Evolutionary conservation across 30 jellyfish, hydroid and myxozoan genomes (phyloP), one percentile per base, ranked within the genome.

Genomic region (Clytia hemisphaerica): DNA sequence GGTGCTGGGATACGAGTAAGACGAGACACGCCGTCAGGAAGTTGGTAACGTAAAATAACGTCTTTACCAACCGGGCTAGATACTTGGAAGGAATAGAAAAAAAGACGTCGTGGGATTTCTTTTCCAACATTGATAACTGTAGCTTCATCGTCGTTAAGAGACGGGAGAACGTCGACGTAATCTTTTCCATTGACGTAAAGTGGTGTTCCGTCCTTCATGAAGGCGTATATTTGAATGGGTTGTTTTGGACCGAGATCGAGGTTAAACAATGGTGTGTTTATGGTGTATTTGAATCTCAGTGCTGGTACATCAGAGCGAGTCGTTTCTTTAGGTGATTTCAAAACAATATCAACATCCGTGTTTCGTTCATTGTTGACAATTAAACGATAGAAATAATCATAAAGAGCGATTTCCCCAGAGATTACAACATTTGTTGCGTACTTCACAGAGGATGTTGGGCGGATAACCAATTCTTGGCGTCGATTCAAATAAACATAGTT

Each of bases 131-230:
- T 1, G 4, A 57, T 31, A 57, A 6, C 70, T 25, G 51, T 57
- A 57, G 70, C 70, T 21, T 57, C 70, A 22, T 57, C 70, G 16
- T 57, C 70, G 30, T 57, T 57, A n/a, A 57, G 70, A 25, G 70
- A 22, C 30, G 70, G 70, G 30, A 22, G 30, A 21, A 57, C 42
- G 30, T 16, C 44, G 38, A 57, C 70, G 16, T 25, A 25, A 16
- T 57, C 70, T 21, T 26, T 32, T n/a, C 16, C 30, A 32, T 57
- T 57, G 7, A 57, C 30, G 0, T 57, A 57, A n/a, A 57, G 35
- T 22, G 70, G 70, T 0, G 44, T 57, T 7, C 42, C 3, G 15
- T 57, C 32, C 44, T 57, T 32, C n/a, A n/a, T n/a, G 30, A n/a
- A 57, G 7, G 54, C 70, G 16, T 57, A 57, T 21, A 57, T 44